Percentiles rank a stretch among this genome's conserved stretches.
Evolutionary conservation across 92 coral and sea anemone species (phyloP).

Genomic region (Zoanthus sociatus): DNA sequence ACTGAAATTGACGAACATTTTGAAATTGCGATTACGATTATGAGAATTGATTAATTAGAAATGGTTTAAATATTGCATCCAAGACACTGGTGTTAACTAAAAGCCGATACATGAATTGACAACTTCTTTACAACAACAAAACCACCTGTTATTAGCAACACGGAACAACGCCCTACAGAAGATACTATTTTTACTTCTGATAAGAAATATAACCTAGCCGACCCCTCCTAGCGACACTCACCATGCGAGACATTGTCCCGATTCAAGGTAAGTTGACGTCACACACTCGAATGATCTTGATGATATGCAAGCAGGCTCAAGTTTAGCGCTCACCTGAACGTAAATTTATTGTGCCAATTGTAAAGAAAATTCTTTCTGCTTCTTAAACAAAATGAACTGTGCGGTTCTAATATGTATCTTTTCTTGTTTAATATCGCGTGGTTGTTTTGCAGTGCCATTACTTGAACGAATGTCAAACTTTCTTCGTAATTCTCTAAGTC

Average conservation of each 20-base stretch:
- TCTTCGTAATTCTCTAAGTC: neutral
- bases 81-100: too few species aligned
- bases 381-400: neutral
- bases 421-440: neutral
- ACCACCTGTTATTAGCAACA: neutral
- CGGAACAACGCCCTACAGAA: neutral
- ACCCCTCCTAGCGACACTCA: neutral
- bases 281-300: neutral
- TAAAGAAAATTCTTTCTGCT: neutral
- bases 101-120: neutral
- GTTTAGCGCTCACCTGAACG: neutral
- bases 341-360: neutral
- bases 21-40: neutral
- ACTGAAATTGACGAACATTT: neutral
- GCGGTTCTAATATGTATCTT: neutral
- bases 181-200: slow-evolving; percentile 1
- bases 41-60: neutral
- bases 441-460: slow-evolving; percentile 1
- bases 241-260: neutral
- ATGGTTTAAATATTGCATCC: neutral
- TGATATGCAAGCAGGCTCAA: neutral
- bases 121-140: neutral
- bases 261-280: neutral
- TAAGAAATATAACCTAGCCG: neutral
- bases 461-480: neutral